These are phyloP conservation scores for Eledona agricola DNA, from an alignment of 2,888 invertebrate genomes.

Conservation along the genomic window DNA sequence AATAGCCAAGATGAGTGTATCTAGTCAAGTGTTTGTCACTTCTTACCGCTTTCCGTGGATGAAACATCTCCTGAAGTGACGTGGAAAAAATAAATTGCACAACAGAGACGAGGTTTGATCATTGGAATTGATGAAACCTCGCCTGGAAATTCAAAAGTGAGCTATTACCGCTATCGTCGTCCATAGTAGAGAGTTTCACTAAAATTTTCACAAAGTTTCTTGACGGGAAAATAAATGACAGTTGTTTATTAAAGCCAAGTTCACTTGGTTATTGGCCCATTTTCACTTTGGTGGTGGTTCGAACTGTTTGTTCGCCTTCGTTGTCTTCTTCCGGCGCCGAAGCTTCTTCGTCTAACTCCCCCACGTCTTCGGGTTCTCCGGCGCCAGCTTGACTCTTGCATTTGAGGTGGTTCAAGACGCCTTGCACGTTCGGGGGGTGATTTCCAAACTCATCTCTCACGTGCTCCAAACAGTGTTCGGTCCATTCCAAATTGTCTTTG, in stretches of 20 bases:
- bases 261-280: no score
- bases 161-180: conserved; percentile 4
- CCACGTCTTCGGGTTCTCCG: not conserved
- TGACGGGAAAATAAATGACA: not conserved
- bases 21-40: not conserved
- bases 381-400: not conserved
- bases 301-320: no score
- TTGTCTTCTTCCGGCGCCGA: no score
- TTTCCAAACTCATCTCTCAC: conserved; percentile 44
- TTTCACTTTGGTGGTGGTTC: no score
- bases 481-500: conserved; percentile 39
- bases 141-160: conserved; percentile 1
- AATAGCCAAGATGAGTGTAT: conserved; percentile 2
- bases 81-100: conserved; percentile 7
- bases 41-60: conserved; percentile 7
- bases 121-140: conserved; percentile 8
- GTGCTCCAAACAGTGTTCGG: conserved; percentile 42
- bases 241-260: no score
- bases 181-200: conserved; percentile 10
- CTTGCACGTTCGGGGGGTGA: conserved; percentile 43
- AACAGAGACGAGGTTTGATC: conserved; percentile 10
- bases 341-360: no score
- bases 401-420: conserved; percentile 40
- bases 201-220: conserved; percentile 12
- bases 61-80: conserved; percentile 12